Conservation (phyloP, 2,888 invertebrate species). For the Eulithis prunata region DNA sequence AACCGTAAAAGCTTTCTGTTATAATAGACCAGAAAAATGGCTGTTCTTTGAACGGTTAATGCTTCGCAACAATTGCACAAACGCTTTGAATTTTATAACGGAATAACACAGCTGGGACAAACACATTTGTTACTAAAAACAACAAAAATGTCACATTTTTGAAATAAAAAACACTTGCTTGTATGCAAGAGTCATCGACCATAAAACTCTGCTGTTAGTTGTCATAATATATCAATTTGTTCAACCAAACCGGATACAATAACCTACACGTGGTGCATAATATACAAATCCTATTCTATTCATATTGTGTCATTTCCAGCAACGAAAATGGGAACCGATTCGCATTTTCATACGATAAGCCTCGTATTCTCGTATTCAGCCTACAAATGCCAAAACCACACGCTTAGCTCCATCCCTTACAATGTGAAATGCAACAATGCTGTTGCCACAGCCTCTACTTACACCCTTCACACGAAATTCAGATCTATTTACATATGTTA, state of each 20-base stretch:
- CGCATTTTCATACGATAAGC: conserved; percentile 23
- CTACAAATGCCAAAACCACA: conserved; percentile 35
- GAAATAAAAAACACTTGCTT: conserved; percentile 5
- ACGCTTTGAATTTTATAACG: conserved; percentile 26
- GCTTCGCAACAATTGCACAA: conserved; percentile 54
- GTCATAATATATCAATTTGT: conserved; percentile 13
- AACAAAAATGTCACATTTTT: not conserved
- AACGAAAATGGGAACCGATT: conserved; percentile 15
- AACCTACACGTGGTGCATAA: conserved; percentile 18
- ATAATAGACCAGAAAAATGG: conserved; percentile 67
- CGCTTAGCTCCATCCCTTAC: conserved; percentile 24
- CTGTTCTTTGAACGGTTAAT: conserved; percentile 62
- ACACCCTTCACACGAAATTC: conserved; percentile 7
- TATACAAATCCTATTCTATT: not conserved
- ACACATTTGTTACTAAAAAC: not conserved
- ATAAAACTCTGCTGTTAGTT: conserved; percentile 13
- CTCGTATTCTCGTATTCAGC: conserved; percentile 27
- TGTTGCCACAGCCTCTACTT: conserved; percentile 22
- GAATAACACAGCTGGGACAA: conserved; percentile 5
- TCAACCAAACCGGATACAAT: conserved; percentile 14
- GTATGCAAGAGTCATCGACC: conserved; percentile 5
- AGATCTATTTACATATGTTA: conserved; percentile 9
- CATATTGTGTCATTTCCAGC: conserved; percentile 18
- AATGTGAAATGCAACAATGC: conserved; percentile 33
- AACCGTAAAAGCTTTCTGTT: conserved; percentile 74